Evolutionary conservation across 23 tunicate species (phyloP).

Genomic region (Ascidia mentula): DNA sequence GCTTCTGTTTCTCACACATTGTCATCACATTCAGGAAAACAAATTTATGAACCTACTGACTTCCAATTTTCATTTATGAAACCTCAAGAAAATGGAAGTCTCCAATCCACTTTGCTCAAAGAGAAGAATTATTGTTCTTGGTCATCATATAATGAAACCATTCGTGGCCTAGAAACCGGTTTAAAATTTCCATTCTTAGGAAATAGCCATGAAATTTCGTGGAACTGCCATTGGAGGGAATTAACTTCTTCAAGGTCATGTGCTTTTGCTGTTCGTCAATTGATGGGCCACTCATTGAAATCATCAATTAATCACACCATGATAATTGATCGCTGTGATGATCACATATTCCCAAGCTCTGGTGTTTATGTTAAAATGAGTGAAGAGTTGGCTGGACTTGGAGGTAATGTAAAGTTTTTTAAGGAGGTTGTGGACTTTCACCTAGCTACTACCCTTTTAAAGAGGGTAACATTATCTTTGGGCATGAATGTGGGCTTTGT

Average conservation of each 20-base stretch:
- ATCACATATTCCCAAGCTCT: constrained; percentile 47
- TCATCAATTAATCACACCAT: constrained; percentile 67
- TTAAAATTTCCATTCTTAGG: constrained; percentile 37
- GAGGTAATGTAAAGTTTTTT: constrained; percentile 40
- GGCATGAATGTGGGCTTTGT: constrained; percentile 49
- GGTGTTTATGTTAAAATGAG: constrained; percentile 56
- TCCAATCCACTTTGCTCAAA: constrained; percentile 30
- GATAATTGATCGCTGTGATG: constrained; percentile 52
- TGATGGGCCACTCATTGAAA: constrained; percentile 77
- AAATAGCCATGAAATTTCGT: constrained; percentile 55
- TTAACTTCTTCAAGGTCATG: constrained; percentile 16
- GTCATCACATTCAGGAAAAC: not conserved
- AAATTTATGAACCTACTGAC: constrained; percentile 52
- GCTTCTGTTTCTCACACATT: constrained; percentile 56
- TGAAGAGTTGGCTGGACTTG: constrained; percentile 74
- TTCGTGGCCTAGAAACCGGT: constrained; percentile 42
- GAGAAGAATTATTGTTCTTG: constrained; percentile 67
- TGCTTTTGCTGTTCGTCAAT: constrained; percentile 49
- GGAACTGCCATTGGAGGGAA: constrained; percentile 75
- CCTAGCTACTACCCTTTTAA: constrained; percentile 25
- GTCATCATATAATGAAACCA: constrained; percentile 42
- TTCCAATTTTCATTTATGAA: constrained; percentile 46
- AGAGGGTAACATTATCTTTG: constrained; percentile 48
- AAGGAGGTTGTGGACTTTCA: constrained; percentile 55
- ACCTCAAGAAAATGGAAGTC: constrained; percentile 30